phyloP scores from a whole-genome alignment of 2,888 invertebrate genomes.

The Aleiodes leptofemur region DNA sequence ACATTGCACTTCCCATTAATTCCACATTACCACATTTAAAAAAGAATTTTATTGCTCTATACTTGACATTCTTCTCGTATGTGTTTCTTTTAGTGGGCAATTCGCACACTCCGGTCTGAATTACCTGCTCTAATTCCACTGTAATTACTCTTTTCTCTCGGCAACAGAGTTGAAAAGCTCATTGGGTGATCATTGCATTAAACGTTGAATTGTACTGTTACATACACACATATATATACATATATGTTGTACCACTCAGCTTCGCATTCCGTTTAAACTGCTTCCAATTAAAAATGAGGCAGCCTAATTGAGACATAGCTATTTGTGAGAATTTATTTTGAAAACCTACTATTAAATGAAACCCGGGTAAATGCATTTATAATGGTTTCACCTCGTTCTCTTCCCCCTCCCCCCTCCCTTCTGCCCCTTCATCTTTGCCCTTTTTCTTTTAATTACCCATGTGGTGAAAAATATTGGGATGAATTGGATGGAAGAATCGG shows the following conservation, averaged over 20 bases:
- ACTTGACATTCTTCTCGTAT: conserved; percentile 55
- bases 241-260: conserved; percentile 33
- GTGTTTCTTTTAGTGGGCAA: conserved; percentile 57
- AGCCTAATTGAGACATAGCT: conserved; percentile 73
- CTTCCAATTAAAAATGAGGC: conserved; percentile 65
- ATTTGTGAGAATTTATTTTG: conserved; percentile 63
- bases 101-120: conserved; percentile 62
- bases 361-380: conserved; percentile 57
- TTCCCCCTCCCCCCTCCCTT: too few species aligned
- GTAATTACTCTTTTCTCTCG: conserved; percentile 69
- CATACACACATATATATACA: not conserved
- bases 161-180: conserved; percentile 7
- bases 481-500: conserved; percentile 6
- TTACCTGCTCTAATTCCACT: conserved; percentile 69
- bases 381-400: conserved; percentile 47
- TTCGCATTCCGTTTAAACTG: conserved; percentile 66
- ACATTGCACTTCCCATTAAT: not conserved
- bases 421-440: not conserved
- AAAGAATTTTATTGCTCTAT: conserved; percentile 51
- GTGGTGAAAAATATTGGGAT: conserved; percentile 11
- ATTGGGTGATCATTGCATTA: conserved; percentile 16
- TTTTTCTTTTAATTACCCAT: conserved; percentile 27
- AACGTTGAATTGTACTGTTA: conserved; percentile 14
- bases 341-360: conserved; percentile 52
- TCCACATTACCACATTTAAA: conserved; percentile 20